Percentiles rank a stretch among this genome's conserved stretches.
phyloP scores from a whole-genome alignment of 2,888 invertebrate species.

The Drosophila peninsularis region DNA sequence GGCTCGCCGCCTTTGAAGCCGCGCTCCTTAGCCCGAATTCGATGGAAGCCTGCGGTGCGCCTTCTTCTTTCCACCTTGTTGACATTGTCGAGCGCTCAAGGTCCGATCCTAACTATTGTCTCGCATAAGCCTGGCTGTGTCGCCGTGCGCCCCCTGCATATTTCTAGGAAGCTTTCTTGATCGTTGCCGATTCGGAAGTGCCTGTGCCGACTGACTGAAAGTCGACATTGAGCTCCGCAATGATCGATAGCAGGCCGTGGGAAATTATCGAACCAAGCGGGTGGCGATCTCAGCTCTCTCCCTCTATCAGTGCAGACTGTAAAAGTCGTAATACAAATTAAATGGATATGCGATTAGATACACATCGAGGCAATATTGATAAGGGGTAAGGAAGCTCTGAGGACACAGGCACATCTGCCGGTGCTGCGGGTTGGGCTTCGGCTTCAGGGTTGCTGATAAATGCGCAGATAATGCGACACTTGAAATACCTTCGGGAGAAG shows the following conservation, averaged over 20 bases:
- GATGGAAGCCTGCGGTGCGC: slow-evolving; percentile 57
- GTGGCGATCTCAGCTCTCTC: slow-evolving; percentile 23
- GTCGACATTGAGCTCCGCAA: slow-evolving; percentile 33
- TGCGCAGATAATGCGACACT: slow-evolving; percentile 69
- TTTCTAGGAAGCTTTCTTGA: slow-evolving; percentile 57
- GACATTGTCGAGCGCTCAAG: slow-evolving; percentile 57
- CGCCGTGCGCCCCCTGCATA: slow-evolving; percentile 28
- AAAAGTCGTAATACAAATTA: slow-evolving; percentile 52
- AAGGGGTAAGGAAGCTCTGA: slow-evolving; percentile 29
- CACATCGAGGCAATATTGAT: slow-evolving; percentile 22
- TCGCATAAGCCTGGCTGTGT: slow-evolving; percentile 33
- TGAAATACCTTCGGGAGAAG: slow-evolving; percentile 43
- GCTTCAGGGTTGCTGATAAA: slow-evolving; percentile 48
- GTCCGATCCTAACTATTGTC: slow-evolving; percentile 53
- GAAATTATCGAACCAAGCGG: slow-evolving; percentile 49
- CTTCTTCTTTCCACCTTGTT: slow-evolving; percentile 46
- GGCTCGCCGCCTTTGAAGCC: slow-evolving; percentile 60
- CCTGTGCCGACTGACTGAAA: slow-evolving; percentile 32
- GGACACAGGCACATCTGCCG: slow-evolving; percentile 47
- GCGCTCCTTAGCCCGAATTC: slow-evolving; percentile 45
- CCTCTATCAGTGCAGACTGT: neutral
- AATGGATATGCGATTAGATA: slow-evolving; percentile 67
- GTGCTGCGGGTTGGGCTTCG: neutral
- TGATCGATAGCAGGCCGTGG: slow-evolving; percentile 54
- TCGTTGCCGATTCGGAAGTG: slow-evolving; percentile 58